Conservation (phyloP, 2,888 invertebrate species). For the Sericinus montela region DNA sequence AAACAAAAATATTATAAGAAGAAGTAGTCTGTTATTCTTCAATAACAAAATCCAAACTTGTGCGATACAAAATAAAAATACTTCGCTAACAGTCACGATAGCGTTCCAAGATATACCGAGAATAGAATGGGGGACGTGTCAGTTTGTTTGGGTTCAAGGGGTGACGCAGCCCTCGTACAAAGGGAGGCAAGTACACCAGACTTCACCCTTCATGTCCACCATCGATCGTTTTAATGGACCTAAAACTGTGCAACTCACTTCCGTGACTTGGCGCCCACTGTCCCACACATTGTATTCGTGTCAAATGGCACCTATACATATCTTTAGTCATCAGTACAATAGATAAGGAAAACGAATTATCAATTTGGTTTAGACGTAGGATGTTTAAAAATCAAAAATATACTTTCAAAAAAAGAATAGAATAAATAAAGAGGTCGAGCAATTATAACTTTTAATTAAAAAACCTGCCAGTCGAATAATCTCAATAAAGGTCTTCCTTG, state of each 20-base stretch:
- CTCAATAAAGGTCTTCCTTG: too few species aligned
- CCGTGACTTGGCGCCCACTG: not conserved
- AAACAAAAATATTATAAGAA: not conserved
- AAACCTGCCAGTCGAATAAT: too few species aligned
- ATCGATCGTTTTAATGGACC: conserved; percentile 58
- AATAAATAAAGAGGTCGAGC: too few species aligned
- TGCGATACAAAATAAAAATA: conserved; percentile 9
- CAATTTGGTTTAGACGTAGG: too few species aligned
- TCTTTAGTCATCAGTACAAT: too few species aligned
- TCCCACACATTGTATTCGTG: not conserved
- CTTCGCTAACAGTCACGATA: conserved; percentile 1
- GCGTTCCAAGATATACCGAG: conserved; percentile 9
- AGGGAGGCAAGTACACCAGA: conserved; percentile 40
- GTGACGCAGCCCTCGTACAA: conserved; percentile 17
- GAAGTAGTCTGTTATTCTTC: not conserved
- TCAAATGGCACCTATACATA: too few species aligned
- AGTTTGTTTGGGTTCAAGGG: conserved; percentile 43
- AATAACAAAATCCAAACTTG: not conserved
- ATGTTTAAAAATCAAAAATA: too few species aligned
- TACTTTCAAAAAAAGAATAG: too few species aligned
- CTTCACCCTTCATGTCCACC: conserved; percentile 41
- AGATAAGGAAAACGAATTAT: too few species aligned
- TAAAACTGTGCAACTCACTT: conserved; percentile 34
- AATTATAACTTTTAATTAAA: too few species aligned
- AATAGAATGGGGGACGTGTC: conserved; percentile 24